Evolutionary conservation across 2,113 vertebrate genomes (phyloP).

Genomic region (Sorex fumeus): DNA sequence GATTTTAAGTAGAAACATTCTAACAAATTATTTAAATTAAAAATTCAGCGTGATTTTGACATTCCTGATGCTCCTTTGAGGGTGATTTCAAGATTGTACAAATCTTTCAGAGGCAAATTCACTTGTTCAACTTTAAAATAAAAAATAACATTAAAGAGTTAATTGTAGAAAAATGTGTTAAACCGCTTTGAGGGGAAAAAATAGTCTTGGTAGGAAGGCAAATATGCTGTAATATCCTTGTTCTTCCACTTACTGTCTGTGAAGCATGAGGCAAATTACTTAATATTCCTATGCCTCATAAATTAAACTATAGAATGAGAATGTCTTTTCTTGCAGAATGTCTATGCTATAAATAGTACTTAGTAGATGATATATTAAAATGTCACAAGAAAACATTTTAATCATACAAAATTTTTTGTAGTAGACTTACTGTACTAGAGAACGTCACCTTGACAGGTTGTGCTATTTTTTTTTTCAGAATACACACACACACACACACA

Average conservation of each 20-base stretch:
- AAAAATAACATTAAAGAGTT: not conserved
- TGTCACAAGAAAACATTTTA: too few species aligned
- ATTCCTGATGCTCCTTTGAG: not conserved
- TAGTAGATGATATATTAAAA: not conserved
- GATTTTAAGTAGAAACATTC: not conserved
- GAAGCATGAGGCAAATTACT: not conserved
- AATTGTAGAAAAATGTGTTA: not conserved
- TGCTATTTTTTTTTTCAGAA: not conserved
- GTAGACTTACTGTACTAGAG: not conserved
- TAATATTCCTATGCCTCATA: not conserved
- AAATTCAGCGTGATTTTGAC: constrained; percentile 11
- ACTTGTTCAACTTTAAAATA: not conserved
- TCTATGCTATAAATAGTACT: not conserved
- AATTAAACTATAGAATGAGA: not conserved
- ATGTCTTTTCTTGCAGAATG: not conserved
- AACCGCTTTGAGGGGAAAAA: not conserved
- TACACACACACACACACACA: too few species aligned
- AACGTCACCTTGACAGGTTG: not conserved
- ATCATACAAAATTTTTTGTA: too few species aligned
- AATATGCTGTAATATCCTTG: too few species aligned
- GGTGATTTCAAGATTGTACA: not conserved
- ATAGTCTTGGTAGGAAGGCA: not conserved
- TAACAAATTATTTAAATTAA: too few species aligned
- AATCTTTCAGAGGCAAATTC: not conserved
- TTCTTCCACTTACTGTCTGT: not conserved